These are phyloP conservation scores for Cyclophora punctaria DNA, from an alignment of 2,888 invertebrate species.

Conservation along the genomic window DNA sequence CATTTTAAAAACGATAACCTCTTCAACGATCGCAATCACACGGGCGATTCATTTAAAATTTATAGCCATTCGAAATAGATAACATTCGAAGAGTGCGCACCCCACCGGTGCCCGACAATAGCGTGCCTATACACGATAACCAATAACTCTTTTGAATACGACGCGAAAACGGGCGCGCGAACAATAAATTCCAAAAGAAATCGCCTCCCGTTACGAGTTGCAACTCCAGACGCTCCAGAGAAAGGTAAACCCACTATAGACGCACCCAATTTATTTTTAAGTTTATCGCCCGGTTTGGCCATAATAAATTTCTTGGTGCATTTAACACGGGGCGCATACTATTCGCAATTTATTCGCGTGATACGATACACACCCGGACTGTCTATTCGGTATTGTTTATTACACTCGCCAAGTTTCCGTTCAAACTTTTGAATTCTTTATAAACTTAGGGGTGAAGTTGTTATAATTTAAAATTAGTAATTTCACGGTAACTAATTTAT, in stretches of 20 bases:
- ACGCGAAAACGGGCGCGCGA: constrained; percentile 36
- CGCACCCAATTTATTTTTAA: constrained; percentile 46
- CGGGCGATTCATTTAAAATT: constrained; percentile 48
- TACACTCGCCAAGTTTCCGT: constrained; percentile 22
- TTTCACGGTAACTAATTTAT: constrained; percentile 12
- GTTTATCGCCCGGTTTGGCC: constrained; percentile 41
- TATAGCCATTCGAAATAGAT: constrained; percentile 40
- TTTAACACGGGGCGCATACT: constrained; percentile 34
- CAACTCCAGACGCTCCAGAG: constrained; percentile 12
- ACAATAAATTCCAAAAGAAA: constrained; percentile 39
- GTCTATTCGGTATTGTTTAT: constrained; percentile 25
- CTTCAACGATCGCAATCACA: constrained; percentile 42
- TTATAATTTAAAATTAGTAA: constrained; percentile 21
- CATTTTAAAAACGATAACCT: constrained; percentile 34
- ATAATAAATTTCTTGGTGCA: constrained; percentile 38
- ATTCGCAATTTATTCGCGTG: constrained; percentile 32
- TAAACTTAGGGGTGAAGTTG: constrained; percentile 13
- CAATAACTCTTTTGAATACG: constrained; percentile 42
- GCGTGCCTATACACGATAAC: constrained; percentile 39
- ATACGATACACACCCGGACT: constrained; percentile 29
- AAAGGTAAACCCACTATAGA: constrained; percentile 29
- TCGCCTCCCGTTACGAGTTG: constrained; percentile 29
- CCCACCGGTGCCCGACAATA: constrained; percentile 35
- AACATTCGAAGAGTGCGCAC: constrained; percentile 32
- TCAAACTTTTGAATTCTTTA: constrained; percentile 21